Base-by-base conservation (phyloP, 2,797 vertebrate genomes). In the Menidia menidia region DNA sequence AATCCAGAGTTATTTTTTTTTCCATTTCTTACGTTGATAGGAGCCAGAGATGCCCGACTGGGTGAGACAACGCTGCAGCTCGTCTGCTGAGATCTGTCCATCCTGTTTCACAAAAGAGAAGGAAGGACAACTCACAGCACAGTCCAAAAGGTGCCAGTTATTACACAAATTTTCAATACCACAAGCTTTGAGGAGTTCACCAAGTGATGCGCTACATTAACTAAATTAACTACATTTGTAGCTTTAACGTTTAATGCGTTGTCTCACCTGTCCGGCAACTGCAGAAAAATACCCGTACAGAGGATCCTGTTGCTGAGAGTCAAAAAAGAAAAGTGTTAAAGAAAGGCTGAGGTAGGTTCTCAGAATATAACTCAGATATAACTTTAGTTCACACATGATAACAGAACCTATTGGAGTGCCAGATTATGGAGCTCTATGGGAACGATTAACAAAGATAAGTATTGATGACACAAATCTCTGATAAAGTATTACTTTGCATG, bases 61-160 rank as follows among this genome's bases (percentile, higher is more conserved):
- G 0, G 97, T 97, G 80, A 99, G 96, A 89, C 97, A 99, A 70
- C 88, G 88, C 93, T 99, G 98, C 73, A 99, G 93, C 89, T 99
- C 97, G 4, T 98, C 96, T 14, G 96, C 94, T 75, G 97, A 96
- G 87, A 99, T 96, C 64, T 99, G 97, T 44, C 96, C 96, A 78
- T 99, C 98, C 98, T 99, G 65, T 15, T 32, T 3, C 32, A 47
- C 0, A 42, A 58, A 44, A 70, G 2, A 60, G 0, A 57, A 0
- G 1, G 16, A 86, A 77, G 0, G 31, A 39, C 43, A 3, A 45
- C 15, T 33, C 0, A 65, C 13, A 32, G 39, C 2, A 6, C 1
- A 0, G 35, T 30, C 16, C 65, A n/a, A 57, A 0, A 57, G 35
- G 57, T 25, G 51, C 0, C 15, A 50, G 52, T 19, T 48, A 18